Evolutionary conservation across 2,797 vertebrate genomes (phyloP), one percentile per base, ranked within the genome.

Genomic region (Malurus leucopterus): DNA sequence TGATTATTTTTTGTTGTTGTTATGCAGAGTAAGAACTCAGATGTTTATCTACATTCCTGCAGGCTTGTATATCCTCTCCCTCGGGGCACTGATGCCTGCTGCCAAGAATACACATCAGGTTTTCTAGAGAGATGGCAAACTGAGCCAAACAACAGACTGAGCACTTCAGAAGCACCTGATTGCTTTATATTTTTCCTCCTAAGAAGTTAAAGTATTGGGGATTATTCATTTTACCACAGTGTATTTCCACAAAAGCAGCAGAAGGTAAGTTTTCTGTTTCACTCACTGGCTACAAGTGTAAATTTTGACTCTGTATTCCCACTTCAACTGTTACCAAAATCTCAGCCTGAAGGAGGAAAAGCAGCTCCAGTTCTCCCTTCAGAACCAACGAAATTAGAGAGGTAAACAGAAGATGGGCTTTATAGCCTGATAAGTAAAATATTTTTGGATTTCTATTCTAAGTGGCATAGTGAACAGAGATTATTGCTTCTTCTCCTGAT

Each of bases 11-110:
- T 84, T 78, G 36, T 79, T 67, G 46, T 86, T 89, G 36, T 86
- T 59, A 51, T 64, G 78, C 81, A 88, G 49, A 69, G 20, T 62
- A 81, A 76, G 50, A 86, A 67, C 43, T 88, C 27, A 73, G 81
- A 91, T 94, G 57, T 58, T 88, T 90, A 92, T 86, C 89, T 93
- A 51, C 90, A 64, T 94, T 92, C 92, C 92, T 86, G 64, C 74
- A 94, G 92, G 88, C 77, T 86, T 86, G 79, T 85, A 64, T 89
- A 81, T 92, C 83, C 71, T 73, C 53, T 86, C 83, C 88, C 89
- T 82, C 1, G 2, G 55, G 91, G 53, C 74, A 44, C 2, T 36
- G 46, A 26, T 50, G 40, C 57, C 49, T 84, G 61, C 71, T 86
- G 91, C 83, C 90, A 84, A 30, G 46, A 82, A 73, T 11, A 32